Percentiles rank a stretch among this genome's conserved stretches.
These are phyloP conservation scores for Syngnathus typhle DNA, from an alignment of 2,113 vertebrate species.

Conservation along the genomic window DNA sequence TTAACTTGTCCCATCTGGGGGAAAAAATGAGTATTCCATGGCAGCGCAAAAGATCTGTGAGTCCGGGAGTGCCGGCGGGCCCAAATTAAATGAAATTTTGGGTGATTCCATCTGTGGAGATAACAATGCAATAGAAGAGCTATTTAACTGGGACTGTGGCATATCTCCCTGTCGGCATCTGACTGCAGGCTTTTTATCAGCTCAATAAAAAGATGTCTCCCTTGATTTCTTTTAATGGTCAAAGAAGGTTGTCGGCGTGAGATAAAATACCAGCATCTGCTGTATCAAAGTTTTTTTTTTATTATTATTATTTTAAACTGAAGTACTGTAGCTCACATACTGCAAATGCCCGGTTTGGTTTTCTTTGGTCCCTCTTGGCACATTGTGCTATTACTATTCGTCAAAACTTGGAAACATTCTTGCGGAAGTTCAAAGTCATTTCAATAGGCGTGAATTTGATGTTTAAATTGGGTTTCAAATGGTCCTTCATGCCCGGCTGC, in stretches of 20 bases:
- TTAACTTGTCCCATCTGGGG: constrained; percentile 10
- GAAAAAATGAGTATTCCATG: constrained; percentile 22
- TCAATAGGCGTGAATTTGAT: background rate
- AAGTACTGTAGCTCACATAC: background rate
- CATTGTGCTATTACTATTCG: background rate
- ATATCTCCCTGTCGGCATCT: constrained; percentile 51
- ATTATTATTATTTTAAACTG: background rate
- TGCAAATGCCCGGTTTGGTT: background rate
- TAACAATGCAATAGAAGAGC: constrained; percentile 49
- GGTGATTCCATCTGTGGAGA: constrained; percentile 50
- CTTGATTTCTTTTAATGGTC: constrained; percentile 56
- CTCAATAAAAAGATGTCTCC: constrained; percentile 52
- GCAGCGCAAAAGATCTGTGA: constrained; percentile 15
- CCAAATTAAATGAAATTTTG: constrained; percentile 47
- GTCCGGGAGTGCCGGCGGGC: constrained; percentile 13
- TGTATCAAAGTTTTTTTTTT: background rate
- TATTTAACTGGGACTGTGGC: constrained; percentile 50
- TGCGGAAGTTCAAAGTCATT: background rate
- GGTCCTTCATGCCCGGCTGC: constrained; percentile 7
- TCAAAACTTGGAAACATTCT: background rate
- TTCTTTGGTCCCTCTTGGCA: background rate
- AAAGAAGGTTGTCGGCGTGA: constrained; percentile 35
- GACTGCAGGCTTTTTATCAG: constrained; percentile 53
- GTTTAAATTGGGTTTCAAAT: constrained; percentile 2
- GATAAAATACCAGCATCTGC: constrained; percentile 32